A percentile compares a stretch with the other conserved stretches of the same genome.
phyloP scores from a whole-genome alignment of 2,888 invertebrate genomes.

The Pseudoips prasinana region DNA sequence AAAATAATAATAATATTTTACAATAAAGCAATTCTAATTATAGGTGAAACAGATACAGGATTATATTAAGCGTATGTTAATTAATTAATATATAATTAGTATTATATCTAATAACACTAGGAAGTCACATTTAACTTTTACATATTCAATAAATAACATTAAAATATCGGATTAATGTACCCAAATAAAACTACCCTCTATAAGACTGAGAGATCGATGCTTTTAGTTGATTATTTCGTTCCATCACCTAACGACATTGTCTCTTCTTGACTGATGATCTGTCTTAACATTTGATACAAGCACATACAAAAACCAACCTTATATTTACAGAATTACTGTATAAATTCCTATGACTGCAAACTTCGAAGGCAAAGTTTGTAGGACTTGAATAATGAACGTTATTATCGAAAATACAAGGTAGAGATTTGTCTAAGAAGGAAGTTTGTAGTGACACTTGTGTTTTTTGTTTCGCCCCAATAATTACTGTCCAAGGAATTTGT shows the following conservation, averaged over 20 bases:
- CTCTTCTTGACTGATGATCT: conserved; percentile 40
- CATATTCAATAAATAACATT: too few relatives aligned
- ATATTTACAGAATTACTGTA: not conserved
- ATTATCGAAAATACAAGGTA: conserved; percentile 1
- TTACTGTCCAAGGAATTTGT: conserved; percentile 11
- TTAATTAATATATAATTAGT: too few relatives aligned
- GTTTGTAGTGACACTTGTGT: not conserved
- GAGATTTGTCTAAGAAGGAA: not conserved
- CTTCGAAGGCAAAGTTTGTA: not conserved
- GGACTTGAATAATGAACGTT: not conserved
- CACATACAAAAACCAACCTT: conserved; percentile 6
- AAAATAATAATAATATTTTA: too few relatives aligned
- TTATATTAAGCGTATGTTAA: too few relatives aligned
- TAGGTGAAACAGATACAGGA: too few relatives aligned
- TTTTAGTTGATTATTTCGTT: conserved; percentile 48
- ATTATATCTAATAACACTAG: too few relatives aligned
- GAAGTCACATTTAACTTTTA: too few relatives aligned
- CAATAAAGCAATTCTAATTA: too few relatives aligned
- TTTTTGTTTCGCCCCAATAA: conserved; percentile 13
- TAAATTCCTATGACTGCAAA: not conserved
- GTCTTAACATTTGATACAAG: conserved; percentile 8
- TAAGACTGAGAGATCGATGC: conserved; percentile 34
- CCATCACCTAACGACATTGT: conserved; percentile 42
- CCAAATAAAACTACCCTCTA: conserved; percentile 4
- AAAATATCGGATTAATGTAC: not conserved